Conservation (phyloP, 2,888 invertebrate genomes). For the Liposcelis brunnea region DNA sequence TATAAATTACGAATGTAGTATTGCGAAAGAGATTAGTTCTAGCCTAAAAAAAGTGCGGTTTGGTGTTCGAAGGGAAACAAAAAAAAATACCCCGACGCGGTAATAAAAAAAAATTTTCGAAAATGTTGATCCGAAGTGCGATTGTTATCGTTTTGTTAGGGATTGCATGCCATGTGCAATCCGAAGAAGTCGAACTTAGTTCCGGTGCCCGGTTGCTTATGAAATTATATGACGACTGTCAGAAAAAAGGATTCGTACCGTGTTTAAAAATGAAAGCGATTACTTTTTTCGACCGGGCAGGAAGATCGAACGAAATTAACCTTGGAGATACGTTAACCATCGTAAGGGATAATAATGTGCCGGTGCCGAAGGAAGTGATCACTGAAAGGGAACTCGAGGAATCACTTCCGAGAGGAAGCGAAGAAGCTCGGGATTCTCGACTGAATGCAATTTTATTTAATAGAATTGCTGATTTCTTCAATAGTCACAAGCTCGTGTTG, state of each 20-base stretch:
- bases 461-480: conserved; percentile 49
- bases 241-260: conserved; percentile 46
- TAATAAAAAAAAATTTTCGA: conserved; percentile 12
- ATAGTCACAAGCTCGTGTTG: conserved; percentile 56
- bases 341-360: conserved; percentile 48
- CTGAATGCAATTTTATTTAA: conserved; percentile 53
- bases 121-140: conserved; percentile 18
- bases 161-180: conserved; percentile 19
- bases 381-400: conserved; percentile 54
- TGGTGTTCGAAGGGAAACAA: not conserved
- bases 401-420: conserved; percentile 40
- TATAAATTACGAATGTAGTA: conserved; percentile 4
- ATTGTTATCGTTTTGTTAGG: conserved; percentile 23
- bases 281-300: conserved; percentile 56
- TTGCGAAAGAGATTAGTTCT: conserved; percentile 8
- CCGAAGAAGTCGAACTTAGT: conserved; percentile 37
- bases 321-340: conserved; percentile 45
- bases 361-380: conserved; percentile 35
- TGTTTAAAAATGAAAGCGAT: conserved; percentile 71
- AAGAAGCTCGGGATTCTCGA: conserved; percentile 46
- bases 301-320: conserved; percentile 26
- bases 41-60: conserved; percentile 5
- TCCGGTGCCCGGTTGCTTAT: conserved; percentile 17
- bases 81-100: no score
- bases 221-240: conserved; percentile 56